Evolutionary conservation across 1,140 invertebrate species (phyloP), one percentile per base, ranked within the genome.

Genomic region (Goniozus legneri): DNA sequence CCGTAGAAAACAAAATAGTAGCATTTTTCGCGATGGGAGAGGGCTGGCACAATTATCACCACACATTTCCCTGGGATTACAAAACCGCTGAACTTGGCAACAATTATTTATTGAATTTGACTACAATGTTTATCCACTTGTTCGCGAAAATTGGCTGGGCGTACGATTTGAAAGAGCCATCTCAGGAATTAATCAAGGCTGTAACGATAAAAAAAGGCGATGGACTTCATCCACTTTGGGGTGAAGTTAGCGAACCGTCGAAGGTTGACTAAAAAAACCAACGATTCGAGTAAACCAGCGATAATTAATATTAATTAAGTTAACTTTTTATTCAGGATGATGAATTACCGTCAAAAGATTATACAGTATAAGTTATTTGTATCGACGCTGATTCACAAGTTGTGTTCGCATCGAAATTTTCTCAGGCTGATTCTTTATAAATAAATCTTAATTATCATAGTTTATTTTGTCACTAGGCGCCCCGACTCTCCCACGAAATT

Each of bases 21-120:
- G 49, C 67, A 0, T 21, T 69, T 3, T 0, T 63, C 0, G 55
- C 72, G 0, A 24, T 58, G 24, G 77, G 78, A 0, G 77, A 79
- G 68, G 82, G 82, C 19, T 91, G 87, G 81, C 89, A 92, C 68
- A 93, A 92, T 73, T 95, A 92, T 72, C 92, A 95, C 61, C 91
- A 94, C 69, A 84, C 82, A 0, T 94, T 94, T 68, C 91, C 91
- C 1, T 81, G 84, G 65, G 85, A 92, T 59, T 87, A 94, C 69
- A 82, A 85, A 53, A 82, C 88, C 13, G 78, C 86, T 0, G 87
- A 89, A 65, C 61, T 85, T 0, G 77, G 77, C 0, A n/a, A n/a
- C n/a, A 47, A 64, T 33, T 78, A 79, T 34, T 47, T 58, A 12
- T 34, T 80, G 1, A 84, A 84, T 47, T 2, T 69, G 0, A 89